A percentile compares a stretch with the other conserved stretches of the same genome.
Evolutionary conservation across 2,797 vertebrate genomes (phyloP).

Genomic region (Sebastes diploproa): DNA sequence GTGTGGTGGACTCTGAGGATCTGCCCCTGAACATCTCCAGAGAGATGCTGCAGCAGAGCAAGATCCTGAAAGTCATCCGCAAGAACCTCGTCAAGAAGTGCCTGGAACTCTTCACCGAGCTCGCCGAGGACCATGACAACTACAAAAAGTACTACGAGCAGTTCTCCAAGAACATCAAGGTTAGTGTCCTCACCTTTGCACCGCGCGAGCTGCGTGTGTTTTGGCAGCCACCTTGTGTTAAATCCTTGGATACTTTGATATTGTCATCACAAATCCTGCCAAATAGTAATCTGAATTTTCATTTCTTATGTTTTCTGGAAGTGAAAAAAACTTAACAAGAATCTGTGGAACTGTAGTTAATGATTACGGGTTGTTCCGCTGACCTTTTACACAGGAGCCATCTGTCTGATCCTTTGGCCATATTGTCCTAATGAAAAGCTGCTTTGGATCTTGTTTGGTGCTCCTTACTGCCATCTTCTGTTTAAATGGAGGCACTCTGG

Average conservation of each 20-base stretch:
- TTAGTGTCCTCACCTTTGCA: conserved; percentile 54
- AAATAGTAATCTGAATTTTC: background rate
- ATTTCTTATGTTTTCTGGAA: background rate
- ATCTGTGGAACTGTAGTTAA: background rate
- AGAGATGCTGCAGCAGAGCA: conserved; percentile 98
- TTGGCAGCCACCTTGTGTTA: background rate
- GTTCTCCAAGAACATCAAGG: conserved; percentile 96
- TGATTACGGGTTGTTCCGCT: background rate
- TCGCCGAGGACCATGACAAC: conserved; percentile 94
- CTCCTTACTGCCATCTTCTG: conserved; percentile 16
- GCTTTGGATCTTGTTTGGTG: conserved; percentile 19
- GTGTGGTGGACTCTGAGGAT: conserved; percentile 94
- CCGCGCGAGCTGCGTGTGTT: background rate
- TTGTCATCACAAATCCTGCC: background rate
- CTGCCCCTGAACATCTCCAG: conserved; percentile 95
- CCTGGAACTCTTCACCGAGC: conserved; percentile 91
- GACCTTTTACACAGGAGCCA: conserved; percentile 22
- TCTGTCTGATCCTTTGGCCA: conserved; percentile 46
- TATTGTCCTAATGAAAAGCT: conserved; percentile 50
- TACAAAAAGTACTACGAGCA: conserved; percentile 94
- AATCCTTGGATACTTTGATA: background rate
- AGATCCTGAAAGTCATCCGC: conserved; percentile 96
- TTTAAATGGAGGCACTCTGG: background rate
- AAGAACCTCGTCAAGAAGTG: conserved; percentile 98
- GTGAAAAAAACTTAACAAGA: background rate